Conservation (phyloP, 2,888 invertebrate genomes). For the Leucophenga maculata region DNA sequence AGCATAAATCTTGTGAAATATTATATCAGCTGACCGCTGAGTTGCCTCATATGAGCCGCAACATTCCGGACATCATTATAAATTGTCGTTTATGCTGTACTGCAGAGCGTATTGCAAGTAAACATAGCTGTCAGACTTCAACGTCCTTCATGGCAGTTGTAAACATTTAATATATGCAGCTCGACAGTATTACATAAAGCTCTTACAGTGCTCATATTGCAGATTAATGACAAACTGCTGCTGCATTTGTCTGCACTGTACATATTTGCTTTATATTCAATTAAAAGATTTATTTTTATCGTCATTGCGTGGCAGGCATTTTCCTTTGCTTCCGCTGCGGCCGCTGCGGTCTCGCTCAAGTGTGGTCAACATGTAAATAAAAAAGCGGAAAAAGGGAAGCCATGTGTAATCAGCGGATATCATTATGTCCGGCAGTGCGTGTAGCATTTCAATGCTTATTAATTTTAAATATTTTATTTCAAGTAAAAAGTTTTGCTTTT, state of each 20-base stretch:
- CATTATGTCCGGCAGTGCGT: neutral
- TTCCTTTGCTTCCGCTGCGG: neutral
- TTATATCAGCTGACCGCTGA: too few species aligned
- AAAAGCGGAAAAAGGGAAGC: neutral
- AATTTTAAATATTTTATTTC: too few species aligned
- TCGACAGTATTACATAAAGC: neutral
- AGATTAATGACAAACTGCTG: slow-evolving; percentile 5
- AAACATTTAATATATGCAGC: neutral
- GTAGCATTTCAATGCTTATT: neutral
- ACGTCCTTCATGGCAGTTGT: neutral
- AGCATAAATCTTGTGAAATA: too few species aligned
- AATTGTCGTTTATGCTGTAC: neutral
- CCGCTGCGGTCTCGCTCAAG: neutral
- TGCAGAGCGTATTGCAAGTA: neutral
- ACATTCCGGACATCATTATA: too few species aligned
- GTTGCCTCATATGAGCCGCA: too few species aligned
- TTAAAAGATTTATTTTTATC: slow-evolving; percentile 11
- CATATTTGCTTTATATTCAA: slow-evolving; percentile 14
- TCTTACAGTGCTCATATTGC: neutral
- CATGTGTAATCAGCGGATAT: neutral
- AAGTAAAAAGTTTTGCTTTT: too few species aligned
- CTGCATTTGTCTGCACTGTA: neutral
- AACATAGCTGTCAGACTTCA: too few species aligned
- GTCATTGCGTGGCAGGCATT: neutral
- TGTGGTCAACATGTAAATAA: neutral